Evolutionary conservation across 1,140 invertebrate species (phyloP), one percentile per base, ranked within the genome.

Genomic region (Ceratina australensis): DNA sequence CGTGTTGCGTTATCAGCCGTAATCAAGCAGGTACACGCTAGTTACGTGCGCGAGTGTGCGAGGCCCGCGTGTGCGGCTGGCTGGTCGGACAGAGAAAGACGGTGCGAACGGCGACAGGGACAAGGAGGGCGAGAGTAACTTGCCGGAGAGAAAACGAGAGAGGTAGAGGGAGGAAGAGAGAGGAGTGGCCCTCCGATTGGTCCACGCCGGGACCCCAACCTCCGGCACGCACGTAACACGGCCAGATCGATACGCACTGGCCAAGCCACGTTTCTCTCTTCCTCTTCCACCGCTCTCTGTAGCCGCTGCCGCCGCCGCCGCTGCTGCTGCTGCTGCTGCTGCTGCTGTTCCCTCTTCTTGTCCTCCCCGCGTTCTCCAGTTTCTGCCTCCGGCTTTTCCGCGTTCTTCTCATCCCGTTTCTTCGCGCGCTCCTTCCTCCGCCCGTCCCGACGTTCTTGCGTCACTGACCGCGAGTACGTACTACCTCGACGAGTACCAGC

Each of bases 221-320:
- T 89, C 87, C 88, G 85, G 86, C 90, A 91, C 90, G 90, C 90
- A 91, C 87, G 86, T 87, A 90, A 91, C 87, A 81, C 87, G 83
- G 89, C 88, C 87, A 88, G 91, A 92, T 92, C 91, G 91, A 92
- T 92, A 92, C 91, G 91, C 91, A 92, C 91, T 92, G 91, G 86
- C 91, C 91, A 92, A 92, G 86, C 89, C 86, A 83, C 79, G 81
- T 79, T 42, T 87, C 87, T 87, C 87, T 85, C 87, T 82, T 67
- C 59, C 83, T 86, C 82, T 79, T 10, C 64, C 82, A 85, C 79
- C 82, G 60, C 57, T 54, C 72, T 24, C 33, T 66, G 57, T 63
- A n/a, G n/a, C n/a, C n/a, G n/a, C n/a, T n/a, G n/a, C n/a, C n/a
- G n/a, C n/a, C n/a, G n/a, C n/a, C n/a, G n/a, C n/a, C n/a, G 8